phyloP scores from a whole-genome alignment of 2,113 vertebrate species.

The Anhinga rufa region DNA sequence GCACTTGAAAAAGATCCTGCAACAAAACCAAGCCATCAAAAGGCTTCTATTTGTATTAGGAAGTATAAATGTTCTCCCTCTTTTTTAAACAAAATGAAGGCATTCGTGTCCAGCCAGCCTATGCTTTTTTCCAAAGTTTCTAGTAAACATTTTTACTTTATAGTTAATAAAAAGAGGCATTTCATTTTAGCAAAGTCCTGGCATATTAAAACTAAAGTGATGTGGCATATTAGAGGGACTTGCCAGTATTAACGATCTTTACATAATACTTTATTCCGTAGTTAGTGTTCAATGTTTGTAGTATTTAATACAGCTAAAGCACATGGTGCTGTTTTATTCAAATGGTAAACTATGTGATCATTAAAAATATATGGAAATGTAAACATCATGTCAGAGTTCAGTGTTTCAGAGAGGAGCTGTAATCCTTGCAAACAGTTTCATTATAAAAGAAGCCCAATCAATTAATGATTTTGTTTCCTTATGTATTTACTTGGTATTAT shows the following conservation, averaged over 20 bases:
- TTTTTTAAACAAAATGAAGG: background rate
- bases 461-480: constrained; percentile 25
- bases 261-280: constrained; percentile 22
- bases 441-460: background rate
- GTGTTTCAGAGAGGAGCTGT: constrained; percentile 1
- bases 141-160: background rate
- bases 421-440: constrained; percentile 23
- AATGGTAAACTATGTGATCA: constrained; percentile 16
- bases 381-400: constrained; percentile 29
- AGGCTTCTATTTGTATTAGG: background rate
- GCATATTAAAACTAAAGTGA: background rate
- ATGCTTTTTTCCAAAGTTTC: background rate
- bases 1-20: background rate
- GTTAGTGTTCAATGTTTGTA: background rate
- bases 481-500: constrained; percentile 10
- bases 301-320: background rate
- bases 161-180: constrained; percentile 25
- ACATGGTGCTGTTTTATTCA: constrained; percentile 30
- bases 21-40: background rate
- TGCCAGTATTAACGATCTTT: constrained; percentile 8
- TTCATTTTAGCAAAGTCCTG: background rate
- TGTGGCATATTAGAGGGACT: background rate
- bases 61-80: background rate
- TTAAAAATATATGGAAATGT: constrained; percentile 54
- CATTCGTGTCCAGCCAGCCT: background rate